Base-by-base conservation (phyloP, 2,888 invertebrate species). In the Branchipolynoe longqiensis region DNA sequence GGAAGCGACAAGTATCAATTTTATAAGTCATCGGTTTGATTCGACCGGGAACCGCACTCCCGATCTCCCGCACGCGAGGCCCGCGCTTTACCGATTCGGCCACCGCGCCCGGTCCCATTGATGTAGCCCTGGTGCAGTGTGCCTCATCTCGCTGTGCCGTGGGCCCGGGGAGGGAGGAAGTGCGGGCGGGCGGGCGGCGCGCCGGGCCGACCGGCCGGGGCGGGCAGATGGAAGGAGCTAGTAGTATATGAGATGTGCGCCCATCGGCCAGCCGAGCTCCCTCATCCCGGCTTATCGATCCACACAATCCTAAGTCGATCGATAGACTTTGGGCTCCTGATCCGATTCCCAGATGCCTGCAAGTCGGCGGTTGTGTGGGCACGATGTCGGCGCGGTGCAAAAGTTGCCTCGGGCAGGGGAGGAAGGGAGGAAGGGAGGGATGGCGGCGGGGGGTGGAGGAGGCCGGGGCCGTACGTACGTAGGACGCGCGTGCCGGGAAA, bases 231-330 rank as follows among this genome's bases (percentile, higher is more conserved):
- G 56, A 3, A 14, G 25, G 56, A 25, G n/a, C 56, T 62, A 69
- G 69, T 69, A 69, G 69, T 69, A 69, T 69, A 69, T 33, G 69
- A 0, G 38, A 25, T 69, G 38, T 33, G 14, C 69, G 78, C 54
- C 78, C 48, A n/a, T 48, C 28, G 78, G 48, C 78, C 54, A 48
- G 78, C 41, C 28, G 48, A 78, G 78, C 78, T 54, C 41, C 54
- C 78, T 78, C 25, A 78, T 78, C 78, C 78, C 41, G 28, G 78
- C 78, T 78, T 78, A 78, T 78, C 54, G 78, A 78, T 78, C 78
- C 12, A n/a, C 69, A 12, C 14, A 78, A 28, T n/a, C 78, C 54
- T 78, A 78, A 78, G 78, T 78, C 78, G 78, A 78, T 78, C 78
- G 78, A 78, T 78, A 54, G 78, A 78, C 78, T 78, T 78, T 78